These are phyloP conservation scores for Protobothrops mucrosquamatus DNA, from an alignment of 2,113 vertebrate genomes.

Conservation along the genomic window DNA sequence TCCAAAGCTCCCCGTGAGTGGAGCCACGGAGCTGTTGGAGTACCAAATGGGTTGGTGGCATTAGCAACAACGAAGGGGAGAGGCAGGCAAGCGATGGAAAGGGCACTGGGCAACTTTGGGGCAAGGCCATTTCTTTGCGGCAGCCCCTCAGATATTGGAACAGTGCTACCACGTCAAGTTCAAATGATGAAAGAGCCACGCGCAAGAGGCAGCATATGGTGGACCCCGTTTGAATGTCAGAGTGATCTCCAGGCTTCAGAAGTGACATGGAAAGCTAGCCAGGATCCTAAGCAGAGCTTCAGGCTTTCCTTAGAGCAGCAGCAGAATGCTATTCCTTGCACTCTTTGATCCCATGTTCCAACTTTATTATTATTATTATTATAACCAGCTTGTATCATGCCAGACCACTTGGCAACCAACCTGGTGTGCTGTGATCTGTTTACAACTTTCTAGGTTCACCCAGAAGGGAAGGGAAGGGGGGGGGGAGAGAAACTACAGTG, in stretches of 20 bases:
- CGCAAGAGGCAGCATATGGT: not conserved
- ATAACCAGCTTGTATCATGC: not conserved
- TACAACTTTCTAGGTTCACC: not conserved
- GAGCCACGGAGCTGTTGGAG: not conserved
- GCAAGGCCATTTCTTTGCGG: not conserved
- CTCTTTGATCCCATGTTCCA: not conserved
- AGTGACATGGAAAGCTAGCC: not conserved
- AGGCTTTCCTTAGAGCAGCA: no score
- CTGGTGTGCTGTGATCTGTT: not conserved
- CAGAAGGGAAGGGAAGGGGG: not conserved
- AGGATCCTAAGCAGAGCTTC: not conserved
- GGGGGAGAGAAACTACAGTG: not conserved
- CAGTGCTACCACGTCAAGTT: not conserved
- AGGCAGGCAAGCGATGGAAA: accelerated
- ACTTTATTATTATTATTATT: no score
- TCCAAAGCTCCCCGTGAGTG: not conserved
- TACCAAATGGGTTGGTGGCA: not conserved
- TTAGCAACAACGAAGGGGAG: not conserved
- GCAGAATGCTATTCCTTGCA: not conserved
- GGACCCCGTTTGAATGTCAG: not conserved
- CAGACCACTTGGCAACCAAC: not conserved
- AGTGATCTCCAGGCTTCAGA: not conserved
- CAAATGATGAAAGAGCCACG: not conserved
- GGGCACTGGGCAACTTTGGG: not conserved
- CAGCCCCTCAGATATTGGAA: not conserved